These are phyloP conservation scores for Malacosoma neustria DNA, from an alignment of 2,888 invertebrate genomes.

Conservation along the genomic window DNA sequence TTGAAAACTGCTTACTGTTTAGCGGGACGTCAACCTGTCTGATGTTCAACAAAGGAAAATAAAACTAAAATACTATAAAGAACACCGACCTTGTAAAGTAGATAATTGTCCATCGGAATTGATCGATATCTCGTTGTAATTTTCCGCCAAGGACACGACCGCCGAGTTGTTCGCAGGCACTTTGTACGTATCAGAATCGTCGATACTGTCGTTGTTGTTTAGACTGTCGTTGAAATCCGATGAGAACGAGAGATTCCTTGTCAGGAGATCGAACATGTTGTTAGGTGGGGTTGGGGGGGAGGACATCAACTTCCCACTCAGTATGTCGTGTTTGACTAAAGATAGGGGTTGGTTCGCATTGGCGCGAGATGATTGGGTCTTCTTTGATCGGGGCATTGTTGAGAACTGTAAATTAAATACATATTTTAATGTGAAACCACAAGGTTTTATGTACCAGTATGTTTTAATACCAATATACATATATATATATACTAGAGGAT, in stretches of 20 bases:
- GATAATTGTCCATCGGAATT: slow-evolving; percentile 62
- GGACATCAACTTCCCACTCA: slow-evolving; percentile 39
- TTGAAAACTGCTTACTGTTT: no score
- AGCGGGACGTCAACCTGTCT: no score
- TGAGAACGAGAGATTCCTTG: slow-evolving; percentile 64
- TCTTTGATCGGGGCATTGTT: slow-evolving; percentile 76
- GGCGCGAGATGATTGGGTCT: slow-evolving; percentile 57
- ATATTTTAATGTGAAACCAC: background rate
- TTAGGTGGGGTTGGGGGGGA: slow-evolving; percentile 30
- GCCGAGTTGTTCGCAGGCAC: slow-evolving; percentile 59
- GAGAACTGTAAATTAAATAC: slow-evolving; percentile 64
- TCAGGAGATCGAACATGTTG: slow-evolving; percentile 59
- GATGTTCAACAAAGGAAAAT: background rate
- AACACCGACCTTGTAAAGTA: slow-evolving; percentile 56
- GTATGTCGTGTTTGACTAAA: slow-evolving; percentile 58
- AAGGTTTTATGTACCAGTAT: background rate
- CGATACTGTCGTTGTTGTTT: slow-evolving; percentile 57
- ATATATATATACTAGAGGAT: background rate
- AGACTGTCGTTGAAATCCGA: slow-evolving; percentile 69
- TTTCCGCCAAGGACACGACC: slow-evolving; percentile 49
- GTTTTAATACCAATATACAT: background rate
- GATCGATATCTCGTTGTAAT: slow-evolving; percentile 67
- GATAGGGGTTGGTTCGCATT: slow-evolving; percentile 55
- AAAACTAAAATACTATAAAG: background rate
- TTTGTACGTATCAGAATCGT: slow-evolving; percentile 62